Percentiles rank a stretch among this genome's conserved stretches.
phyloP scores from a whole-genome alignment of 2,797 vertebrate genomes.

The Carcharodon carcharias region DNA sequence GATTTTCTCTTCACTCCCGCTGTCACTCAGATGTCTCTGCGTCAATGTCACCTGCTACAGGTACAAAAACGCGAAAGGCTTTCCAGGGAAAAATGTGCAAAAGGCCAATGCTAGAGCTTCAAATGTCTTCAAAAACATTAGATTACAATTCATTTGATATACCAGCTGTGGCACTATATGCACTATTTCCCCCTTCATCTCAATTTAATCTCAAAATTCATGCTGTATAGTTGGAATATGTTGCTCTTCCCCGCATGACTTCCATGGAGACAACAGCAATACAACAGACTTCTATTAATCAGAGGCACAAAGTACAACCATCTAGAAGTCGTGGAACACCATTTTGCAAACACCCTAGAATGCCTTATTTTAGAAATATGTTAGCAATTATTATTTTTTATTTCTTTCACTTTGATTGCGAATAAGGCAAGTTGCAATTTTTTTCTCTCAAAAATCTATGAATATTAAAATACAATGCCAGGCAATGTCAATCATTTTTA shows the following conservation, averaged over 20 bases:
- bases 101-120: background rate
- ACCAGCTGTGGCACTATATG: slow-evolving; percentile 37
- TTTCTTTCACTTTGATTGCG: background rate
- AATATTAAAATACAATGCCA: slow-evolving; percentile 14
- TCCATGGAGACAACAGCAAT: slow-evolving; percentile 14
- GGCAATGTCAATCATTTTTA: slow-evolving; percentile 36
- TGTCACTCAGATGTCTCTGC: slow-evolving; percentile 77
- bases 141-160: slow-evolving; percentile 36
- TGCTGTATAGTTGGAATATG: slow-evolving; percentile 32
- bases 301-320: slow-evolving; percentile 29
- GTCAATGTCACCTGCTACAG: slow-evolving; percentile 85
- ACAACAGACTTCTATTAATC: slow-evolving; percentile 36
- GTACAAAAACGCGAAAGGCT: slow-evolving; percentile 50
- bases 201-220: slow-evolving; percentile 38
- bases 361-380: background rate
- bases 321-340: slow-evolving; percentile 24
- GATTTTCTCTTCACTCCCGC: slow-evolving; percentile 72
- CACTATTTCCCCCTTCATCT: slow-evolving; percentile 33
- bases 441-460: background rate
- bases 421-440: background rate
- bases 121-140: slow-evolving; percentile 33
- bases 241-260: slow-evolving; percentile 33
- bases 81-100: background rate
- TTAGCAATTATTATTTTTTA: background rate
- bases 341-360: background rate